Evolutionary conservation across 2,113 vertebrate species (phyloP).

Genomic region (Myotis brandtii): DNA sequence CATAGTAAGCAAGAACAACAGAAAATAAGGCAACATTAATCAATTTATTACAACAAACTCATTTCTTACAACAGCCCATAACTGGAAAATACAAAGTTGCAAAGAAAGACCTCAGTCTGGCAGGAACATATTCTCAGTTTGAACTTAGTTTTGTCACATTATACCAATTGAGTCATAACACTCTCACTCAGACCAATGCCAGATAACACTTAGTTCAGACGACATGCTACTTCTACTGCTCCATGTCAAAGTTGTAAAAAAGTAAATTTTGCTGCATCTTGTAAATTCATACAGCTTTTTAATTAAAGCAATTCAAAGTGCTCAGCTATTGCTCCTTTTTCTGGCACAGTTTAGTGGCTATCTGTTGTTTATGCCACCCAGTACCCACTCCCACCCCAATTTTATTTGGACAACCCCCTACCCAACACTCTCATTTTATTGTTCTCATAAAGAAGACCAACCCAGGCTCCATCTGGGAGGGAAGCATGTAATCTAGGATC

Average conservation of each 20-base stretch:
- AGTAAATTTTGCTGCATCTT: background rate
- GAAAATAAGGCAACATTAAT: background rate
- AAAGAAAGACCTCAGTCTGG: background rate
- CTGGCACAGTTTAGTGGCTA: background rate
- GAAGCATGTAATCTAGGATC: background rate
- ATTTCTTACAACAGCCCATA: background rate
- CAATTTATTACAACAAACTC: background rate
- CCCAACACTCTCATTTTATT: background rate
- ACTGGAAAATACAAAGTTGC: background rate
- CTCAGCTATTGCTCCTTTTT: background rate
- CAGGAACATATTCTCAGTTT: background rate
- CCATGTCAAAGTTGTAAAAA: background rate
- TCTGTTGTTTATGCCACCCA: background rate
- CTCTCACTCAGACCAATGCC: constrained; percentile 5
- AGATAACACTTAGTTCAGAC: background rate
- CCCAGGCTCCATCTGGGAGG: background rate
- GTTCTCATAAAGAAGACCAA: background rate
- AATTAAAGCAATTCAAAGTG: background rate
- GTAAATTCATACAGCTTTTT: background rate
- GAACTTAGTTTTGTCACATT: constrained; percentile 40
- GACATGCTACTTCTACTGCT: background rate
- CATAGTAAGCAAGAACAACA: constrained; percentile 19
- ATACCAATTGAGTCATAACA: background rate
- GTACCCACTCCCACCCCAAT: background rate
- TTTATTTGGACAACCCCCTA: background rate